Conservation (phyloP, 1,140 invertebrate genomes). For the Laodelphax striatellus region DNA sequence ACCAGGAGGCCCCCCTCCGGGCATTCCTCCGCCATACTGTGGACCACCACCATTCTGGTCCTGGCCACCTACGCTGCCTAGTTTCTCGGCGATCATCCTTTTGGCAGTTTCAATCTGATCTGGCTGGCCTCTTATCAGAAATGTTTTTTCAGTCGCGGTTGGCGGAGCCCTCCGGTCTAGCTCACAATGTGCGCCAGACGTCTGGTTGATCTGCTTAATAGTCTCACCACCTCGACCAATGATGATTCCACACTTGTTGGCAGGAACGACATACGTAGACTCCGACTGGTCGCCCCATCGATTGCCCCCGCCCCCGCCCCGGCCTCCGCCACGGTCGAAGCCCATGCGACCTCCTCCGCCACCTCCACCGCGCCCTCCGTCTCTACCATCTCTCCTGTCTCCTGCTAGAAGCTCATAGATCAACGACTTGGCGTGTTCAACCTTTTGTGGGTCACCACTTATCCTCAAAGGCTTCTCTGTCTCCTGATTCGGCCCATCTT, state of each 20-base stretch:
- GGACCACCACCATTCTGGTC: conserved; percentile 20
- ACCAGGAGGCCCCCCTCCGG: not conserved
- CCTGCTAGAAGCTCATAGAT: conserved; percentile 85
- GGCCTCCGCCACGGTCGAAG: conserved; percentile 32
- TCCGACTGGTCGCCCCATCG: conserved; percentile 34
- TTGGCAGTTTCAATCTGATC: conserved; percentile 95
- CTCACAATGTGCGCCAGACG: conserved; percentile 84
- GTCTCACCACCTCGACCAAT: conserved; percentile 93
- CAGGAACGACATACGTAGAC: conserved; percentile 79
- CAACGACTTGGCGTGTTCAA: conserved; percentile 90
- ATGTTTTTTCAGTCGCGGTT: conserved; percentile 66
- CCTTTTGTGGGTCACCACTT: conserved; percentile 85
- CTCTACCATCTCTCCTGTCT: conserved; percentile 53
- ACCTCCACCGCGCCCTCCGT: conserved; percentile 36
- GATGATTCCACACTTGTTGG: conserved; percentile 88
- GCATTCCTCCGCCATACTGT: conserved; percentile 18
- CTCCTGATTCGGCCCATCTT: conserved; percentile 77
- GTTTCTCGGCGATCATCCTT: conserved; percentile 86
- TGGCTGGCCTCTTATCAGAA: conserved; percentile 78
- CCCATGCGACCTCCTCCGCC: conserved; percentile 28
- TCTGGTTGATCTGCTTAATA: conserved; percentile 84
- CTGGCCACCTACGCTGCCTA: conserved; percentile 54
- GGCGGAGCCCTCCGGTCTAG: conserved; percentile 57
- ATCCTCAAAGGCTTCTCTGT: conserved; percentile 85
- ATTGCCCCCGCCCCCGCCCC: conserved; percentile 35